A percentile compares a stretch with the other conserved stretches of the same genome.
Conservation (phyloP, 2,797 vertebrate species). For the Acropternis orthonyx region DNA sequence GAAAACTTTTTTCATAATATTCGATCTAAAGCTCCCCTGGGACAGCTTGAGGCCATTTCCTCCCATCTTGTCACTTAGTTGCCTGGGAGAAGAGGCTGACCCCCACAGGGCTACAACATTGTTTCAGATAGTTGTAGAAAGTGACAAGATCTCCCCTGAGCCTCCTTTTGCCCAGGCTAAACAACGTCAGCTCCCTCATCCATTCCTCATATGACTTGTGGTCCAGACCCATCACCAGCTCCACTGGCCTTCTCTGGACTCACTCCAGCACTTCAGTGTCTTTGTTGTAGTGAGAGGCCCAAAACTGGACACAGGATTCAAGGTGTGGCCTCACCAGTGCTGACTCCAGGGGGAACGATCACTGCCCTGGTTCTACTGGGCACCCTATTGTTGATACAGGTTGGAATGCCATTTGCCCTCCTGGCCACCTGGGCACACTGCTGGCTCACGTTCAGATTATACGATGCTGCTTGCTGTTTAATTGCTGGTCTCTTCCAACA, state of each 20-base stretch:
- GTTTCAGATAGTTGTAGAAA: neutral
- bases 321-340: neutral
- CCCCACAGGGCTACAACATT: neutral
- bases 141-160: neutral
- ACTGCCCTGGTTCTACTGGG: neutral
- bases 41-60: neutral
- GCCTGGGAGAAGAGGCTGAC: neutral
- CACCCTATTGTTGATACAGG: neutral
- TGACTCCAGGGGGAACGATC: neutral
- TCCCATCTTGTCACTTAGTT: neutral
- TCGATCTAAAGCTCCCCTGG: neutral
- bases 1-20: neutral
- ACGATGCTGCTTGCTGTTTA: neutral
- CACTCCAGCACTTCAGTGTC: neutral
- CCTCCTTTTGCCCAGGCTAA: neutral
- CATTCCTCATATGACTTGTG: neutral
- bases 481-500: neutral
- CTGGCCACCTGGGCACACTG: neutral
- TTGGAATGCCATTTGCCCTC: neutral
- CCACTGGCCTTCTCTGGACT: neutral
- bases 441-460: neutral
- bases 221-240: neutral
- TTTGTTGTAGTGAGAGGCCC: neutral
- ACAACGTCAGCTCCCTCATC: neutral
- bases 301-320: neutral